Evolutionary conservation across 2,797 vertebrate genomes (phyloP).

Genomic region (Oryzias dopingdopingensis): DNA sequence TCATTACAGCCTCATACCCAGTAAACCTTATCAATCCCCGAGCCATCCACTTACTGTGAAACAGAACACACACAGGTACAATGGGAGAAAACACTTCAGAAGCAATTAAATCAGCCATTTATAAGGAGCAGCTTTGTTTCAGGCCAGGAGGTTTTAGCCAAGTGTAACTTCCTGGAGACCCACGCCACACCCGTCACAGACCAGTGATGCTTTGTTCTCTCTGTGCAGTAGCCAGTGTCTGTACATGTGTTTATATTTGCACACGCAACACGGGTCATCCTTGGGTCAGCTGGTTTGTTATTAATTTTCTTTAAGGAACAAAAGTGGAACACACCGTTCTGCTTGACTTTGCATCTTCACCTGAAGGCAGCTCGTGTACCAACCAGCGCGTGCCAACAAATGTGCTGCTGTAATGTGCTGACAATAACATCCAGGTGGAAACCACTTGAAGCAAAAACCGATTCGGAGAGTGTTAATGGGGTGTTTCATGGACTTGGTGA

Average conservation of each 20-base stretch:
- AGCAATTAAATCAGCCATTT: constrained; percentile 12
- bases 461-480: constrained; percentile 40
- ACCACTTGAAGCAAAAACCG: constrained; percentile 29
- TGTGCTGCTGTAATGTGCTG: constrained; percentile 16
- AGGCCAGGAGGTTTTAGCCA: constrained; percentile 58
- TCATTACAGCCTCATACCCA: not conserved
- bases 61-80: not conserved
- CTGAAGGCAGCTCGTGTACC: constrained; percentile 10
- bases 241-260: constrained; percentile 17
- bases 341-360: constrained; percentile 16
- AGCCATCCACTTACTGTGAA: not conserved
- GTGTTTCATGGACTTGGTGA: constrained; percentile 44
- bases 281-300: constrained; percentile 54
- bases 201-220: constrained; percentile 62
- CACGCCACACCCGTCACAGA: constrained; percentile 45
- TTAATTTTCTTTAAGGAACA: constrained; percentile 55
- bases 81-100: constrained; percentile 16
- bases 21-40: not conserved
- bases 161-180: constrained; percentile 65
- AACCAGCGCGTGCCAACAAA: constrained; percentile 3
- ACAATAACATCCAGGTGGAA: constrained; percentile 20
- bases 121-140: constrained; percentile 26
- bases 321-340: constrained; percentile 22
- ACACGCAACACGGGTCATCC: constrained; percentile 40
- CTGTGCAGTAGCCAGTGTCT: constrained; percentile 41